Conservation (phyloP, 2,888 invertebrate genomes). For the Cheilosia soror region DNA sequence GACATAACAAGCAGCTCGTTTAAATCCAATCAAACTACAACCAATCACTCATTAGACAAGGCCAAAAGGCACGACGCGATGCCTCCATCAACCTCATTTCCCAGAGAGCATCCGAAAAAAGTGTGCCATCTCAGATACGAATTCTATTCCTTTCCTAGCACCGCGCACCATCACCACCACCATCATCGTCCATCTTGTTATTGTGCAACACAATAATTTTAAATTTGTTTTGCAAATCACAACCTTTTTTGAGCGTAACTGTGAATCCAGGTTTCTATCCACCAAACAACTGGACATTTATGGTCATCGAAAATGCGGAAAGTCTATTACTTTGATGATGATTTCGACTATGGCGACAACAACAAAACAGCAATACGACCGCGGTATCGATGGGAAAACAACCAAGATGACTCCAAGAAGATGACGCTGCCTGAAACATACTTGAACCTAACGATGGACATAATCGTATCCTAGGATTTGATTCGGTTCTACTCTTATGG, state of each 20-base stretch:
- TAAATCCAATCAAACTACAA: conserved; percentile 52
- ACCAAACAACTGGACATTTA: conserved; percentile 59
- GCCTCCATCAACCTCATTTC: conserved; percentile 40
- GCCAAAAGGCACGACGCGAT: conserved; percentile 62
- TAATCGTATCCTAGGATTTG: conserved; percentile 62
- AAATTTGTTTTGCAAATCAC: conserved; percentile 73
- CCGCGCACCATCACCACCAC: background rate
- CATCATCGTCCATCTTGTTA: background rate
- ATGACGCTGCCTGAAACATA: conserved; percentile 46
- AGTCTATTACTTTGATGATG: conserved; percentile 72
- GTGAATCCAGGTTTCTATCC: conserved; percentile 55
- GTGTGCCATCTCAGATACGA: conserved; percentile 54
- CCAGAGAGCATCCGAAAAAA: conserved; percentile 33
- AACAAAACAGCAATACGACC: background rate
- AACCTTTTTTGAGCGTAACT: conserved; percentile 69
- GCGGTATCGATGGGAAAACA: conserved; percentile 44
- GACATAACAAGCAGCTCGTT: conserved; percentile 51
- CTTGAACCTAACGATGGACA: conserved; percentile 62
- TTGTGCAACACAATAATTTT: conserved; percentile 47
- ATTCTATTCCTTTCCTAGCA: conserved; percentile 1
- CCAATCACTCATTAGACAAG: conserved; percentile 69
- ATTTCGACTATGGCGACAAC: conserved; percentile 41
- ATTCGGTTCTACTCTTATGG: conserved; percentile 26
- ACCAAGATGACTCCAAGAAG: conserved; percentile 31
- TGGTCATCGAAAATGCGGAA: conserved; percentile 74